Conservation (phyloP, 1,140 invertebrate species). For the Rhyzopertha dominica region DNA sequence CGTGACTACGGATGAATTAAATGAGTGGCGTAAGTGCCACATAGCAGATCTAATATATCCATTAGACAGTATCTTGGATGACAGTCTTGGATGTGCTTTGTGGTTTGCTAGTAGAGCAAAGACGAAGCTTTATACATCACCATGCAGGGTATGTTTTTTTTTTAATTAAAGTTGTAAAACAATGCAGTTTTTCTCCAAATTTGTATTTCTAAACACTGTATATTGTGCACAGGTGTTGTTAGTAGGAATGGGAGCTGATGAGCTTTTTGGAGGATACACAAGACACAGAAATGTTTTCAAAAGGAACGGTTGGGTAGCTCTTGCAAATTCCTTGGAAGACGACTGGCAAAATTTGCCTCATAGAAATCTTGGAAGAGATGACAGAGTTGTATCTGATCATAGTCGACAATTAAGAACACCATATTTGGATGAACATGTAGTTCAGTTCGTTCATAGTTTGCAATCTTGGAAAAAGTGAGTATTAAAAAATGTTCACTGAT, state of each 20-base stretch:
- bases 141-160: constrained; percentile 58
- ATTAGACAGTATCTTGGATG: constrained; percentile 84
- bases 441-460: constrained; percentile 65
- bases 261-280: constrained; percentile 91
- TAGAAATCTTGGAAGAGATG: constrained; percentile 91
- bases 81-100: constrained; percentile 87
- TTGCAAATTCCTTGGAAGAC: constrained; percentile 64
- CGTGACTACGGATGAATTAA: constrained; percentile 65
- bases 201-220: not conserved
- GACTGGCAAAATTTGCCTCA: constrained; percentile 84
- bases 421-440: constrained; percentile 90
- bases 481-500: too few species aligned
- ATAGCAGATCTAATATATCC: constrained; percentile 79
- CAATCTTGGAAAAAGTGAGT: constrained; percentile 72
- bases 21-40: constrained; percentile 49
- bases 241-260: constrained; percentile 93
- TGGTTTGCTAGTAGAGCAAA: constrained; percentile 88
- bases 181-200: not conserved
- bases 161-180: too few species aligned
- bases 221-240: constrained; percentile 64
- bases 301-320: constrained; percentile 58
- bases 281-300: constrained; percentile 74
- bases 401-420: constrained; percentile 78
- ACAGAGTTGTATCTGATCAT: constrained; percentile 77
- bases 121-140: constrained; percentile 52